phyloP scores from a whole-genome alignment of 2,888 invertebrate species.

The Calliphora vomitoria region DNA sequence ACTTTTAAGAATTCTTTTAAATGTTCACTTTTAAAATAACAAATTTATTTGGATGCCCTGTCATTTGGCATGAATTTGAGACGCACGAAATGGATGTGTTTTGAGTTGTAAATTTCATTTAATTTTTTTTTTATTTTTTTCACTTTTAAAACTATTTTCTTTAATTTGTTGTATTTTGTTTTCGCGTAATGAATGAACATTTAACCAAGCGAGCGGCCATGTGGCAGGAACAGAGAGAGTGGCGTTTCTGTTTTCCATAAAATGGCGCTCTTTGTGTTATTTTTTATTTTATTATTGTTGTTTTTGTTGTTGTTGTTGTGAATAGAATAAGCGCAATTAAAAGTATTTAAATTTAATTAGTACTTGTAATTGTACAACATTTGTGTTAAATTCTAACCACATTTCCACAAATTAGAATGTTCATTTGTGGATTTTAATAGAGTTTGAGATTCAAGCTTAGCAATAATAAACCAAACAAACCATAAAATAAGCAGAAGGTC shows the following conservation, averaged over 20 bases:
- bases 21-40: neutral
- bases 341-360: conserved; percentile 68
- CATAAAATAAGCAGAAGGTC: neutral
- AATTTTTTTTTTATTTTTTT: conserved; percentile 25
- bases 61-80: neutral
- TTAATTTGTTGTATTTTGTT: conserved; percentile 47
- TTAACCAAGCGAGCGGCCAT: conserved; percentile 58
- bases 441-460: neutral
- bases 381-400: conserved; percentile 11
- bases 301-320: conserved; percentile 7
- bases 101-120: conserved; percentile 51
- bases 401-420: conserved; percentile 17
- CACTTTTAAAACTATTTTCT: conserved; percentile 44
- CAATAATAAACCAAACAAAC: neutral
- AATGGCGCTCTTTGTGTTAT: conserved; percentile 4
- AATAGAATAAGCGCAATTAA: conserved; percentile 66
- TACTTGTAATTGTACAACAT: conserved; percentile 21
- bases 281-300: too few relatives aligned
- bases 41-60: neutral
- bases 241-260: conserved; percentile 45
- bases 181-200: conserved; percentile 61
- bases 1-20: too few relatives aligned
- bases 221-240: conserved; percentile 49
- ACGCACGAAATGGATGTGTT: conserved; percentile 53
- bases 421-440: conserved; percentile 5